Evolutionary conservation across 2,797 vertebrate genomes (phyloP), one percentile per base, ranked within the genome.

Genomic region (Pseudochaenichthys georgianus): DNA sequence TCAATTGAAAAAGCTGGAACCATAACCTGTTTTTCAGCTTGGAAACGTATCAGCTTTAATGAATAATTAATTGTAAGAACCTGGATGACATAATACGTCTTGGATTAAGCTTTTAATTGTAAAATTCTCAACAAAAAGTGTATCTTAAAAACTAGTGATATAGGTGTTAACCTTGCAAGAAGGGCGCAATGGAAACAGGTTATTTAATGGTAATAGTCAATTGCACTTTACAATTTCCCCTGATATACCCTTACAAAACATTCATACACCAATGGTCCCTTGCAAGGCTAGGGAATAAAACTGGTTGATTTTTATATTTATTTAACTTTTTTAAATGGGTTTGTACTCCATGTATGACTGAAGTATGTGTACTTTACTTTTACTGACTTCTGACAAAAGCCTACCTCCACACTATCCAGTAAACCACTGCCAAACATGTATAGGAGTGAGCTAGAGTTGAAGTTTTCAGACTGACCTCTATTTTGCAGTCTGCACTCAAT

Each of bases 401-500:
- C 60, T 48, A 51, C 46, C 34, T 28, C 34, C 8, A 38, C 34
- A 38, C 34, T 38, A 9, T 38, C 34, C 34, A 8, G 8, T 38
- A 38, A 38, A 9, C 34, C 34, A 38, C 34, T 38, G 34, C 34
- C 38, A 9, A 7, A 9, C 34, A 38, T 38, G 34, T 38, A 38
- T 38, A 38, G 34, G 34, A 38, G 7, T 38, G 34, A 38, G 34
- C 34, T 38, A 9, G 7, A 38, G 34, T 28, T 28, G 4, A 60
- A 34, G 9, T 53, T 78, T 75, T 66, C 21, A 61, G n/a, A 62
- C 6, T 8, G 41, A 54, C 53, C 55, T 68, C 11, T 48, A 41
- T 23, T 31, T 7, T 66, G 31, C 63, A 68, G 28, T 58, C 62
- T 21, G 38, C 23, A 67, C 48, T 4, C 4, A 17, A 58, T 65